Percentiles rank a stretch among this genome's conserved stretches.
phyloP scores from a whole-genome alignment of 2,113 vertebrate species.

The Piliocolobus tephrosceles region DNA sequence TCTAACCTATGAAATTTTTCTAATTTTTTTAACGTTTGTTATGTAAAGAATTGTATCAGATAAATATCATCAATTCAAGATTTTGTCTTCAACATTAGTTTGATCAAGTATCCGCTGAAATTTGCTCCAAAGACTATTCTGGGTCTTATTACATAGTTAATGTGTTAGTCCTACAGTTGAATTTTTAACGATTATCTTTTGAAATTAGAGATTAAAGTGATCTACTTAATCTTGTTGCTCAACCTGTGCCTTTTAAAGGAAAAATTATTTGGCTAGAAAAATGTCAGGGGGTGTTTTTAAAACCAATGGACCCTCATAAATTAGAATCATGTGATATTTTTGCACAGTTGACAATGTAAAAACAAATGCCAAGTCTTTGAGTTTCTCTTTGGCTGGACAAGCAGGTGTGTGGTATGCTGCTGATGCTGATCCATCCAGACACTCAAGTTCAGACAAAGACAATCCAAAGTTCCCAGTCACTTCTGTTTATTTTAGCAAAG shows the following conservation, averaged over 20 bases:
- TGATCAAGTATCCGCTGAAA: slow-evolving; percentile 1
- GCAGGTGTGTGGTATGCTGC: not conserved
- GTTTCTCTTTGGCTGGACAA: slow-evolving; percentile 51
- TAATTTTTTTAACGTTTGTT: slow-evolving; percentile 5
- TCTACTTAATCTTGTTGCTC: not conserved
- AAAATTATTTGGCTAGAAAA: slow-evolving; percentile 28
- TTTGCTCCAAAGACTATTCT: slow-evolving; percentile 30
- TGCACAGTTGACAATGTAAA: not conserved
- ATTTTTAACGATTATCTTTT: slow-evolving; percentile 48
- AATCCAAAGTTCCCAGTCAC: slow-evolving; percentile 49
- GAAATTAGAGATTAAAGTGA: not conserved
- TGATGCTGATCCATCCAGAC: slow-evolving; percentile 4
- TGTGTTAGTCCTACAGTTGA: not conserved
- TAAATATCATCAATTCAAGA: not conserved
- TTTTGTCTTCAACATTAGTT: not conserved
- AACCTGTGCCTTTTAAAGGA: slow-evolving; percentile 42
- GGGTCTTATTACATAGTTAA: not conserved
- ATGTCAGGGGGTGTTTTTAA: not conserved
- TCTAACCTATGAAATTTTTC: not conserved
- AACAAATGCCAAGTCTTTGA: not conserved
- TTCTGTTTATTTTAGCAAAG: slow-evolving; percentile 74
- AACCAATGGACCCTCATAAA: not conserved
- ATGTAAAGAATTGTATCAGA: not conserved
- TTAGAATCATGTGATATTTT: slow-evolving; percentile 16
- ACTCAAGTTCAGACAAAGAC: slow-evolving; percentile 47